Percentiles rank a stretch among this genome's conserved stretches.
These are phyloP conservation scores for Prionchulus punctatus DNA, from an alignment of 2,888 invertebrate genomes.

Conservation along the genomic window DNA sequence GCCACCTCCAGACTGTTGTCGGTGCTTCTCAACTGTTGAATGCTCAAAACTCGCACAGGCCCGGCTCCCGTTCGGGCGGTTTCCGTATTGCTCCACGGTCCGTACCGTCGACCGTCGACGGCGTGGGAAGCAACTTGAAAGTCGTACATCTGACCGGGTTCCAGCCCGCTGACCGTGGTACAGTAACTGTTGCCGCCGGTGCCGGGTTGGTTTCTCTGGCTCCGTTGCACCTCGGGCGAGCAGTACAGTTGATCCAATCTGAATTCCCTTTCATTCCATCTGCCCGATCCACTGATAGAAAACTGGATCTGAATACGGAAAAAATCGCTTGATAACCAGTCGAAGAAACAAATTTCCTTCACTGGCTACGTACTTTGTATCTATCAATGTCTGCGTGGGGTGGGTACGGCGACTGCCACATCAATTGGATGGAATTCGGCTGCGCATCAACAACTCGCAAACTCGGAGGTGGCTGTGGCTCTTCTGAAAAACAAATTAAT, in stretches of 20 bases:
- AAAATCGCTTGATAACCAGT: too few species aligned
- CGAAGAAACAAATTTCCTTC: too few species aligned
- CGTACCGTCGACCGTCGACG: slow-evolving; percentile 16
- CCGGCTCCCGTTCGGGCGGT: slow-evolving; percentile 12
- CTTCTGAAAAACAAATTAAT: not conserved
- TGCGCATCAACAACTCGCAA: slow-evolving; percentile 24
- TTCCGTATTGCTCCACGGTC: slow-evolving; percentile 19
- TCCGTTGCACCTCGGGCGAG: not conserved
- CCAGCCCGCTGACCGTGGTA: slow-evolving; percentile 24
- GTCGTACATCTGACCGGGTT: slow-evolving; percentile 26
- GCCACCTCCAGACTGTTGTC: slow-evolving; percentile 21
- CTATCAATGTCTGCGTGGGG: slow-evolving; percentile 18
- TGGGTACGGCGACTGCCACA: slow-evolving; percentile 27
- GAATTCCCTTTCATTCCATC: slow-evolving; percentile 16
- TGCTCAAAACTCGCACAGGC: slow-evolving; percentile 22
- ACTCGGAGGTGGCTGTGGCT: slow-evolving; percentile 12
- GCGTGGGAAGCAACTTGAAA: slow-evolving; percentile 22
- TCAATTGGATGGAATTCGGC: slow-evolving; percentile 23
- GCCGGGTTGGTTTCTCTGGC: not conserved
- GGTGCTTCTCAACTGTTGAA: slow-evolving; percentile 22
- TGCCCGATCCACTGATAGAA: slow-evolving; percentile 5
- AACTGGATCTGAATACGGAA: slow-evolving; percentile 8
- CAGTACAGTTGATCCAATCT: slow-evolving; percentile 21
- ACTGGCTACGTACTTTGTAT: slow-evolving; percentile 26
- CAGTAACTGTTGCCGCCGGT: slow-evolving; percentile 20